phyloP scores from a whole-genome alignment of 2,888 invertebrate species.

The Aphidoletes aphidimyza region DNA sequence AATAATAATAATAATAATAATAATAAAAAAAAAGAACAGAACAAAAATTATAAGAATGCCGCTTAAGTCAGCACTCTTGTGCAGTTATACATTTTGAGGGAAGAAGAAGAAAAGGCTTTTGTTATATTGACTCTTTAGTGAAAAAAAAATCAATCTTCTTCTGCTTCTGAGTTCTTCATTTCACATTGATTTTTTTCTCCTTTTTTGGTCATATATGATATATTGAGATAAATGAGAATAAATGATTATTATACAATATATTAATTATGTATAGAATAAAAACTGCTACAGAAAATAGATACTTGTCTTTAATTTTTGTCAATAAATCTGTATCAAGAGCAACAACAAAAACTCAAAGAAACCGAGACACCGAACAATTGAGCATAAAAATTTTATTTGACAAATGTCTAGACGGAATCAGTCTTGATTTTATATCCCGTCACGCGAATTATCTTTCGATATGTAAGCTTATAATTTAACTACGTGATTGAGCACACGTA shows the following conservation, averaged over 20 bases:
- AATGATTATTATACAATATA: neutral
- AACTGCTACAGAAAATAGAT: too few relatives aligned
- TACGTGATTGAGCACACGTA: too few relatives aligned
- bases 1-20: slow-evolving; percentile 26
- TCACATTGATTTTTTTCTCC: slow-evolving; percentile 41
- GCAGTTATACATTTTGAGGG: slow-evolving; percentile 47
- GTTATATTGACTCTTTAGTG: slow-evolving; percentile 8
- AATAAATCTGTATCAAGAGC: too few relatives aligned
- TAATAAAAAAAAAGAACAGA: slow-evolving; percentile 1
- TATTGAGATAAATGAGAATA: slow-evolving; percentile 24
- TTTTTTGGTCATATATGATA: slow-evolving; percentile 44
- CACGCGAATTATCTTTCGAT: too few relatives aligned
- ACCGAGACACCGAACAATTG: too few relatives aligned
- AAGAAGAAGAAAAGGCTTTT: neutral
- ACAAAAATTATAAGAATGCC: slow-evolving; percentile 36
- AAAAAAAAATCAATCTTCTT: slow-evolving; percentile 31
- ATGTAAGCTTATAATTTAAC: too few relatives aligned
- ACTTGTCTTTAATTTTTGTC: too few relatives aligned
- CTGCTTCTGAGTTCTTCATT: slow-evolving; percentile 48
- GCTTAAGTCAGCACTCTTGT: slow-evolving; percentile 53
- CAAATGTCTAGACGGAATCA: too few relatives aligned
- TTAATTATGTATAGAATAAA: too few relatives aligned
- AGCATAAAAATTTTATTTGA: too few relatives aligned
- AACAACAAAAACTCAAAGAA: too few relatives aligned
- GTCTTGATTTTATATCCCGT: too few relatives aligned